Conservation (phyloP, 2,888 invertebrate genomes). For the Cephus pulcher region DNA sequence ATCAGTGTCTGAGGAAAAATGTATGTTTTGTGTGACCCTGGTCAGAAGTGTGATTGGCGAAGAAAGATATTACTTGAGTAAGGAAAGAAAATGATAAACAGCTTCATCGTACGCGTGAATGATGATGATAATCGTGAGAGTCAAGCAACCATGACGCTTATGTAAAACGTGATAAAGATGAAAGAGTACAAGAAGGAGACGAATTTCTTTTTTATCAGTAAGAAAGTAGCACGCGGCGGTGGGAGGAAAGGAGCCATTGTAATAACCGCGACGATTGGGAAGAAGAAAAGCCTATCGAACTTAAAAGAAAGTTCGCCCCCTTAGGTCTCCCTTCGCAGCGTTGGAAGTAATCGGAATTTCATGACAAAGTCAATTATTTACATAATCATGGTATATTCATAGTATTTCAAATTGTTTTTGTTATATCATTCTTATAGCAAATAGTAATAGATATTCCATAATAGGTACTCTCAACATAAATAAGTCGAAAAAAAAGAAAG, state of each 20-base stretch:
- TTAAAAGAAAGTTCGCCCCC: neutral
- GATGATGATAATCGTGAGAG: neutral
- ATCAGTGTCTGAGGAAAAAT: neutral
- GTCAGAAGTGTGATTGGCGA: neutral
- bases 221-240: neutral
- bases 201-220: neutral
- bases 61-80: neutral
- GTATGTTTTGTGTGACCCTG: neutral
- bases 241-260: neutral
- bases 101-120: neutral
- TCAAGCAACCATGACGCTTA: neutral
- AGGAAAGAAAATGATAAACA: neutral
- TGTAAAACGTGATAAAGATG: neutral
- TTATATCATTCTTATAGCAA: conserved; percentile 30
- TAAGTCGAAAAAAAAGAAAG: conserved; percentile 39
- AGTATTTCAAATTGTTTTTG: conserved; percentile 30
- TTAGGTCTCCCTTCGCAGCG: conserved; percentile 9
- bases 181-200: neutral
- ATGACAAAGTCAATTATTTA: conserved; percentile 40
- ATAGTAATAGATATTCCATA: conserved; percentile 33
- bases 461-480: conserved; percentile 48
- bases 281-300: neutral
- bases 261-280: neutral
- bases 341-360: conserved; percentile 25
- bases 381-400: conserved; percentile 39